These are phyloP conservation scores for Prionailurus bengalensis DNA, from an alignment of 2,113 vertebrate genomes.

Conservation along the genomic window DNA sequence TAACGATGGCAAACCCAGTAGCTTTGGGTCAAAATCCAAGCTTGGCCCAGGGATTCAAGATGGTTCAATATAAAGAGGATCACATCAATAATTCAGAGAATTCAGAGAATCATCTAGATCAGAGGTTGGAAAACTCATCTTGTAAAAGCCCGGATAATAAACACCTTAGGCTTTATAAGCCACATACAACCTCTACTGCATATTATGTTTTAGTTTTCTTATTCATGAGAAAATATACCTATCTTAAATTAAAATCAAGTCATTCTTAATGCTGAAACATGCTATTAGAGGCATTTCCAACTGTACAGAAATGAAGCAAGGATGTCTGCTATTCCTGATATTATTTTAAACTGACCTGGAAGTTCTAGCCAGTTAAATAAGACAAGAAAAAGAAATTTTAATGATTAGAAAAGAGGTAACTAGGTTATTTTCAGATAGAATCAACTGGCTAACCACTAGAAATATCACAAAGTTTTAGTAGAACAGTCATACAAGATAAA, in stretches of 20 bases:
- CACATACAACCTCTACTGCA: not conserved
- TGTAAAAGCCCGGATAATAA: not conserved
- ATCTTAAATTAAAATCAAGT: not conserved
- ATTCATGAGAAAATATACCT: not conserved
- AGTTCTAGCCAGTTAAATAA: not conserved
- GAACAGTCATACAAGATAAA: not conserved
- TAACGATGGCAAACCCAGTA: not conserved
- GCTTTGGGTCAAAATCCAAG: not conserved
- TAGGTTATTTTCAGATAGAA: not conserved
- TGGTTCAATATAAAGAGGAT: not conserved
- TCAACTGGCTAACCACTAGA: not conserved
- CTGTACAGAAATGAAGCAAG: not conserved
- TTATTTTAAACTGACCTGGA: not conserved
- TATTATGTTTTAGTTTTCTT: not conserved
- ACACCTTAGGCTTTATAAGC: not conserved
- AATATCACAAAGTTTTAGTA: not conserved
- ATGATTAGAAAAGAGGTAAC: not conserved
- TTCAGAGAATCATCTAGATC: not conserved
- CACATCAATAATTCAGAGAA: not conserved
- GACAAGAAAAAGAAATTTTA: not conserved
- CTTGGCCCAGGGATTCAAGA: not conserved
- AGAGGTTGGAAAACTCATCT: not conserved
- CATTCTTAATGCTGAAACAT: not conserved
- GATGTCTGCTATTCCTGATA: not conserved
- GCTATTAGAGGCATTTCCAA: not conserved